phyloP scores from a whole-genome alignment of 2,888 invertebrate genomes.

The Biston betularia region DNA sequence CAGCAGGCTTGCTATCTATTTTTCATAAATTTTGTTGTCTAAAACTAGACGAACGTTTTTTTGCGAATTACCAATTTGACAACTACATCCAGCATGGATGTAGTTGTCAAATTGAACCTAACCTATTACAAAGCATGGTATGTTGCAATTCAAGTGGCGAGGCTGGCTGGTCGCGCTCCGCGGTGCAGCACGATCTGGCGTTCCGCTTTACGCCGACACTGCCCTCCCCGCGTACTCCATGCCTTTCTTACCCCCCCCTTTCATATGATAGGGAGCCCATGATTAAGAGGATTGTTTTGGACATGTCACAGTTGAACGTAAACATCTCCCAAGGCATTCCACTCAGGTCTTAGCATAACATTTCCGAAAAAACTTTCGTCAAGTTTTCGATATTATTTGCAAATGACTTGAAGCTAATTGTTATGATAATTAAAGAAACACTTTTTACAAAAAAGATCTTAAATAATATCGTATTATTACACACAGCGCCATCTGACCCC shows the following conservation, averaged over 20 bases:
- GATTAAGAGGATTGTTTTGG: constrained; percentile 3
- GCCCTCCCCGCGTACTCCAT: constrained; percentile 52
- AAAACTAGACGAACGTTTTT: no score
- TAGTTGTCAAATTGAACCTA: constrained; percentile 45
- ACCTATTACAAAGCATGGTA: constrained; percentile 67
- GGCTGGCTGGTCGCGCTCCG: constrained; percentile 82
- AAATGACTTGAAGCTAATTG: background rate
- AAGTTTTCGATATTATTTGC: no score
- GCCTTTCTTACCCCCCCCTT: constrained; percentile 54
- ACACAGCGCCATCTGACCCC: no score
- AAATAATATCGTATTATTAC: no score
- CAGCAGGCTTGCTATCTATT: no score
- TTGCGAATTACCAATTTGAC: no score
- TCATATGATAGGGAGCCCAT: constrained; percentile 41
- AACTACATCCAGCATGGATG: no score
- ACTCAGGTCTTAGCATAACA: background rate
- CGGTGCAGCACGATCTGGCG: constrained; percentile 85
- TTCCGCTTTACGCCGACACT: constrained; percentile 80
- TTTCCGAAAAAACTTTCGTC: background rate
- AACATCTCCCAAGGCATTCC: background rate
- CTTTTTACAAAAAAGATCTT: no score
- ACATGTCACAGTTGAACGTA: background rate
- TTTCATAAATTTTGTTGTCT: no score
- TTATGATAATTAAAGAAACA: no score
- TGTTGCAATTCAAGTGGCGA: constrained; percentile 81